phyloP scores from a whole-genome alignment of 2,888 invertebrate species.

The Dexiosoma caninum region DNA sequence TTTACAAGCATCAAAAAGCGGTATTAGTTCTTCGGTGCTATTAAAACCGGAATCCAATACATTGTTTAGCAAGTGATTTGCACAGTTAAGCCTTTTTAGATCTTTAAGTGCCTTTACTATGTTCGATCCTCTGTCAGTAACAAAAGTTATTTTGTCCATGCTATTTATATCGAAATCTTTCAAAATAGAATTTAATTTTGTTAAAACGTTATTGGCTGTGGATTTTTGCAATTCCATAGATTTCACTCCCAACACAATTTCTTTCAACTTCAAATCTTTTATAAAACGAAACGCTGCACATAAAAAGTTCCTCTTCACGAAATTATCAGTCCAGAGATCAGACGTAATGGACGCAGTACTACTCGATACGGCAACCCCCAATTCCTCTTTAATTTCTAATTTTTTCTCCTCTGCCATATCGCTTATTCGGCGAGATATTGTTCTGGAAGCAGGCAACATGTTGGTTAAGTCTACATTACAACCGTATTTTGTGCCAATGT shows the following conservation, averaged over 20 bases:
- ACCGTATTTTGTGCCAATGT: too few species aligned
- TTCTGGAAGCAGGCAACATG: too few species aligned
- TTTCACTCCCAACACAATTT: slow-evolving; percentile 43
- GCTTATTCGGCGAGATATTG: slow-evolving; percentile 31
- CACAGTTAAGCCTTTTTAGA: not conserved
- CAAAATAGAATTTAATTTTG: not conserved
- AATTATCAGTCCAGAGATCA: slow-evolving; percentile 40
- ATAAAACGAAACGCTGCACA: slow-evolving; percentile 35
- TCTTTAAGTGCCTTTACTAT: slow-evolving; percentile 45
- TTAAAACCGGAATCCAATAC: slow-evolving; percentile 43
- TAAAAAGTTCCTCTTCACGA: slow-evolving; percentile 36
- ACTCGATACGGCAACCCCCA: slow-evolving; percentile 1
- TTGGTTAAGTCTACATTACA: too few species aligned
- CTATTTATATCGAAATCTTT: slow-evolving; percentile 34
- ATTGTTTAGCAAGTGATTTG: slow-evolving; percentile 43
- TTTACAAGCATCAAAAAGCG: slow-evolving; percentile 34
- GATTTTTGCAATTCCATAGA: slow-evolving; percentile 49
- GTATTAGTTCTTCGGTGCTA: slow-evolving; percentile 25
- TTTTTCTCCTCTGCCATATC: too few species aligned
- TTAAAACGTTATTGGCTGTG: slow-evolving; percentile 26
- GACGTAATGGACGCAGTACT: slow-evolving; percentile 41
- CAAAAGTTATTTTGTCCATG: slow-evolving; percentile 45
- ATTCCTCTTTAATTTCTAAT: slow-evolving; percentile 1
- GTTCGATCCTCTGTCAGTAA: slow-evolving; percentile 49
- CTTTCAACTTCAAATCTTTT: slow-evolving; percentile 33